A percentile compares a stretch with the other conserved stretches of the same genome.
Conservation (phyloP, 2,888 invertebrate genomes). For the Orthosia cruda region DNA sequence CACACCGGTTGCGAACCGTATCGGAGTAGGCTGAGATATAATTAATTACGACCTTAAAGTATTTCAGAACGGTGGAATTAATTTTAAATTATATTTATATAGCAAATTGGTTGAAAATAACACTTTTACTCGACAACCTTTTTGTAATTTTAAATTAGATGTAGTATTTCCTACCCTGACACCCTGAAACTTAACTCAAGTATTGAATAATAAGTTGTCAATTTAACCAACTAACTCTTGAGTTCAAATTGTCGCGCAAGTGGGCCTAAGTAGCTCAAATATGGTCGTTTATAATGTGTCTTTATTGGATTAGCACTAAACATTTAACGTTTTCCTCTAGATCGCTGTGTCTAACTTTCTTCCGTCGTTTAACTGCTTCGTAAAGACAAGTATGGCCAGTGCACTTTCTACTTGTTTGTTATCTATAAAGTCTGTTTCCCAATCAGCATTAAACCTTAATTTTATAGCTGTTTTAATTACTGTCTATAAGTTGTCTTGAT, state of each 20-base stretch:
- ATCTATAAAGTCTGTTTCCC: conserved; percentile 16
- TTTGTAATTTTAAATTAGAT: too few species aligned
- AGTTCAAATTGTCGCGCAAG: too few species aligned
- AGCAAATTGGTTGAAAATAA: too few species aligned
- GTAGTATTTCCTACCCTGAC: too few species aligned
- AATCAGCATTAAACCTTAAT: conserved; percentile 7
- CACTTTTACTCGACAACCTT: too few species aligned
- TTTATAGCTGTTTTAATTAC: conserved; percentile 20
- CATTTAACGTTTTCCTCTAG: conserved; percentile 14
- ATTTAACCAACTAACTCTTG: too few species aligned
- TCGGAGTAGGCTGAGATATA: conserved; percentile 13
- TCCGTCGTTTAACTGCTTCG: conserved; percentile 21
- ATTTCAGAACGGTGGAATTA: conserved; percentile 1
- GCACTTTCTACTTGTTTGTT: conserved; percentile 39
- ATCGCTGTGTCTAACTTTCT: conserved; percentile 14
- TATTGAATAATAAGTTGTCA: too few species aligned
- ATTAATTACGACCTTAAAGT: conserved; percentile 25
- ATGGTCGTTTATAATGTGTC: background rate
- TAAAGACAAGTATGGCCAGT: conserved; percentile 17
- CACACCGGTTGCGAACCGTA: conserved; percentile 29
- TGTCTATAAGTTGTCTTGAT: conserved; percentile 7
- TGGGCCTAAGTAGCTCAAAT: too few species aligned
- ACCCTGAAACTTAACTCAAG: too few species aligned
- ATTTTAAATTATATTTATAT: too few species aligned
- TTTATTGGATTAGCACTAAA: conserved; percentile 16